Evolutionary conservation across 2,797 vertebrate genomes (phyloP), one percentile per base, ranked within the genome.

Genomic region (Siniperca scherzeri): DNA sequence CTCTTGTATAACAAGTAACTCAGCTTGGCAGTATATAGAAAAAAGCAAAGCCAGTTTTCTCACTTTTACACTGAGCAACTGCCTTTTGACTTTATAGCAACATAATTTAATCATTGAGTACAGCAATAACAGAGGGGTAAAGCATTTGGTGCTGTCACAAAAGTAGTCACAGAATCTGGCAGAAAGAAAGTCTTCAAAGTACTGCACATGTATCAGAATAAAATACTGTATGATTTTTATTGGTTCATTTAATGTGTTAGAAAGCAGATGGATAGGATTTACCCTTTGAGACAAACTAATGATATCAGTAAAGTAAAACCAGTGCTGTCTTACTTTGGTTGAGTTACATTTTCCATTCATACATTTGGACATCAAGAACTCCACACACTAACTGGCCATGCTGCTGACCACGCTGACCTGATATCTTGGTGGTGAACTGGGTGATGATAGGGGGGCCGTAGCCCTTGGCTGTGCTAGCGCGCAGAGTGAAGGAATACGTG

Each of bases 381-480:
- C 48, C 25, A 38, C 60, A 67, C 69, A 30, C 40, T 40, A 27
- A 81, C 27, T 2, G 75, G 56, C 53, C n/a, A 7, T 7, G 61
- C 77, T 16, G 59, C 72, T 85, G 87, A 86, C 81, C 70, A 70
- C 0, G 17, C 93, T 88, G 96, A 99, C 98, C 98, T 98, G 98
- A 99, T 91, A 99, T 99, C 95, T 98, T 99, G 85, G 98, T 99
- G 50, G 98, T 99, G 94, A 99, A 98, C 84, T 99, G 98, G 75
- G 97, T 98, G 91, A 98, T 97, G 90, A 98, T 95, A 1, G 98
- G 97, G 27, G 97, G 97, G 46, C 98, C 98, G 36, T 97, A 99
- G 70, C 98, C 98, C 85, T 99, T 99, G 61, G 97, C 97, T 13
- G 98, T 99, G 96, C 98, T 99, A 57, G 97, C 98, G 76, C 97